A percentile compares a stretch with the other conserved stretches of the same genome.
phyloP scores from a whole-genome alignment of 1,140 invertebrate genomes.

The Drosophila willistoni region DNA sequence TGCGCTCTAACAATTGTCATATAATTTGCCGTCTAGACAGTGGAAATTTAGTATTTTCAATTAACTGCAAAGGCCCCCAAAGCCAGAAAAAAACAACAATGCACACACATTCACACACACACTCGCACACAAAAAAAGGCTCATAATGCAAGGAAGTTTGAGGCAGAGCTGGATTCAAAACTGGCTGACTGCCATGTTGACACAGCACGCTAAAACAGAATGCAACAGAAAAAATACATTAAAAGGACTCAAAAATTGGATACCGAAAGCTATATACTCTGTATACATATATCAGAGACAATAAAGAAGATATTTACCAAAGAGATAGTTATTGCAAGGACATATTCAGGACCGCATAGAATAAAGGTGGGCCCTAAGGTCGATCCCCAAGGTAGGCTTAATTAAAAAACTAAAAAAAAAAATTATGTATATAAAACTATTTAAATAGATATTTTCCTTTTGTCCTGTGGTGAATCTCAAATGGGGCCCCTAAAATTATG shows the following conservation, averaged over 20 bases:
- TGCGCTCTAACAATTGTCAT: slow-evolving; percentile 81
- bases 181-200: slow-evolving; percentile 65
- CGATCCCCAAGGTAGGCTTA: too few species aligned
- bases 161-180: slow-evolving; percentile 20
- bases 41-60: slow-evolving; percentile 83
- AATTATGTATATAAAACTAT: too few species aligned
- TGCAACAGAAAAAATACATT: slow-evolving; percentile 6
- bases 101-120: slow-evolving; percentile 73
- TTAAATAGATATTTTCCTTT: too few species aligned
- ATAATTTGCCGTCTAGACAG: slow-evolving; percentile 83
- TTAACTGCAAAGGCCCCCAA: slow-evolving; percentile 74
- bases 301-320: too few species aligned
- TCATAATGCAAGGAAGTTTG: slow-evolving; percentile 40
- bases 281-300: too few species aligned
- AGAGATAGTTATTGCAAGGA: too few species aligned
- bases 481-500: too few species aligned
- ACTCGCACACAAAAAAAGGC: slow-evolving; percentile 52
- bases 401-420: too few species aligned
- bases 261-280: not conserved
- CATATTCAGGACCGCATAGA: too few species aligned
- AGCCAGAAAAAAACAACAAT: slow-evolving; percentile 54
- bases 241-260: slow-evolving; percentile 3
- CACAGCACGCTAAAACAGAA: slow-evolving; percentile 45
- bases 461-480: too few species aligned
- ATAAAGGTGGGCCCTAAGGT: too few species aligned